Evolutionary conservation across 1,140 invertebrate species (phyloP).

Genomic region (Hestina assimilis): DNA sequence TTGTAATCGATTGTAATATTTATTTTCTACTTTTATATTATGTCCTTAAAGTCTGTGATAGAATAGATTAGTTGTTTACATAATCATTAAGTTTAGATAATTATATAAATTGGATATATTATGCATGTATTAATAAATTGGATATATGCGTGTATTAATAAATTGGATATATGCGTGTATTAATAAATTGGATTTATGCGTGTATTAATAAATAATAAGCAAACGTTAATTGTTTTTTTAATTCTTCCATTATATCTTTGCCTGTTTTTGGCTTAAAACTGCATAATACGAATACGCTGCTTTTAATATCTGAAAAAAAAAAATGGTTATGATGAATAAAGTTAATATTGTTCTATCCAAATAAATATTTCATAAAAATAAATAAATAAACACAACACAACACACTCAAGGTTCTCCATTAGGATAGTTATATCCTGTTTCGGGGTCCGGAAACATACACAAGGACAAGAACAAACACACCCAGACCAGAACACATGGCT

Average conservation of each 20-base stretch:
- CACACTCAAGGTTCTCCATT: no score
- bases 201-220: slow-evolving; percentile 14
- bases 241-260: slow-evolving; percentile 9
- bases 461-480: no score
- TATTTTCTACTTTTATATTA: slow-evolving; percentile 27
- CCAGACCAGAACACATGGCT: no score
- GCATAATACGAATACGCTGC: slow-evolving; percentile 71
- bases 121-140: slow-evolving; percentile 16
- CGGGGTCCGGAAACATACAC: no score
- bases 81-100: slow-evolving; percentile 7
- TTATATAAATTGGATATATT: slow-evolving; percentile 8
- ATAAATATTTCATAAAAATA: no score
- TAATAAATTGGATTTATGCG: slow-evolving; percentile 16
- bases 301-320: slow-evolving; percentile 67
- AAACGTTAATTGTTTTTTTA: not conserved
- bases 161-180: slow-evolving; percentile 16
- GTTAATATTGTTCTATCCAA: no score
- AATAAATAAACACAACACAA: no score
- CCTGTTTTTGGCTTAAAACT: slow-evolving; percentile 59
- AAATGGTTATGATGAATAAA: no score
- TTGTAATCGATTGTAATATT: slow-evolving; percentile 5
- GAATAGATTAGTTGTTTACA: slow-evolving; percentile 39
- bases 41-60: slow-evolving; percentile 50
- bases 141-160: slow-evolving; percentile 13
- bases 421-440: no score